Base-by-base conservation (phyloP, 2,113 vertebrate species). In the Monopterus albus region DNA sequence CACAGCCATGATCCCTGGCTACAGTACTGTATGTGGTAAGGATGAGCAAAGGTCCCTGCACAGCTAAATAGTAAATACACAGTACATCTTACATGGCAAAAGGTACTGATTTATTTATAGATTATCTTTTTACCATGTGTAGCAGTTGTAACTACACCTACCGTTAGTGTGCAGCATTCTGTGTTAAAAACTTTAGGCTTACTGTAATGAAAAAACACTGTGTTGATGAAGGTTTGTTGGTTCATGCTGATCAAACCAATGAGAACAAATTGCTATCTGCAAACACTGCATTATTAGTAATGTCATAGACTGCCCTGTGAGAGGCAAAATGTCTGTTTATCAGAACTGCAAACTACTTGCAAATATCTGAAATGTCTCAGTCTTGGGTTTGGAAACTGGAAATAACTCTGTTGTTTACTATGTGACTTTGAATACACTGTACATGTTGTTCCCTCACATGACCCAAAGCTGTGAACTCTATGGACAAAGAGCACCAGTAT, bases 401-500 rank as follows among this genome's bases (percentile, higher is more conserved):
- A 66, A n/a, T 36, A 35, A 71, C 17, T 6, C n/a, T 18, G 66
- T 71, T 84, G 79, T 86, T 87, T 82, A 67, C 73, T 25, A 47
- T 39, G 39, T 15, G 47, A 62, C 75, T 70, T 20, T 73, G 65
- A 70, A 78, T n/a, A n/a, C n/a, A n/a, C n/a, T 61, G 52, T 51
- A 39, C 25, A 25, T 35, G 72, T 63, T 51, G 81, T 72, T 79
- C 78, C 78, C 66, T 73, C 53, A 72, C 57, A 43, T 72, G 61
- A 79, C 82, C 72, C 78, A 31, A 45, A 43, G 61, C 68, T 79
- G 85, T 66, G 67, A 73, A 68, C 82, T 61, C 81, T 82, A 53
- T 64, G 81, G 79, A 87, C 82, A 88, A 88, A 85, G 82, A 72
- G 70, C 75, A 49, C 74, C 60, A 84, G 82, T 88, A 85, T 90